Base-by-base conservation (phyloP, 2,113 vertebrate genomes). In the Campylorhamphus procurvoides region DNA sequence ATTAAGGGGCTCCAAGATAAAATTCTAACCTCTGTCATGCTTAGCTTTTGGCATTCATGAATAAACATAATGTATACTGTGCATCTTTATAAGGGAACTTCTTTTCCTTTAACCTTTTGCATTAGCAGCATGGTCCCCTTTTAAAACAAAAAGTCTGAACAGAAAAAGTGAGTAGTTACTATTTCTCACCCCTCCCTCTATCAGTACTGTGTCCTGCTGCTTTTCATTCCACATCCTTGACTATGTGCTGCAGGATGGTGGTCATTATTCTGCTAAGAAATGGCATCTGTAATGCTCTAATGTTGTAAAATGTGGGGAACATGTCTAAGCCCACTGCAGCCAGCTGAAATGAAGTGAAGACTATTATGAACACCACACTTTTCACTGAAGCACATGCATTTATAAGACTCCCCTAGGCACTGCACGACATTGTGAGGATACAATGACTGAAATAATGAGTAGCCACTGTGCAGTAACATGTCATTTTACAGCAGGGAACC, bases 391-490 rank as follows among this genome's bases (percentile, higher is more conserved):
- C 59, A 93, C 39, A 37, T 52, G 37, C 16, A 81, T 93, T 90
- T 93, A 25, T 35, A 31, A 85, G 80, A 37, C 23, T 55, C 42
- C 49, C 71, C 56, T 50, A 87, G 80, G 91, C 86, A 84, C 56
- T 76, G 37, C 55, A 25, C 78, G 95, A 96, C 91, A 91, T 93
- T 97, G 94, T 63, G 82, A 95, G 90, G 84, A 89, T 79, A 42
- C 49, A 89, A 39, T 23, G 74, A 85, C 46, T 90, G 81, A 87
- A 97, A 89, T 91, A 93, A 93, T 24, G 50, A 86, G 81, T 71
- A 62, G 87, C 44, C 46, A 64, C 92, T 71, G 60, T 79, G 84
- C 46, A 53, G 74, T 77, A 94, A 84, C 77, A 72, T 29, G 42
- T 50, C 89, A 55, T 81, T 93, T 86, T 92, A 73, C 87, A 73